Base-by-base conservation (phyloP, 2,113 vertebrate genomes). In the Campylorhamphus procurvoides region DNA sequence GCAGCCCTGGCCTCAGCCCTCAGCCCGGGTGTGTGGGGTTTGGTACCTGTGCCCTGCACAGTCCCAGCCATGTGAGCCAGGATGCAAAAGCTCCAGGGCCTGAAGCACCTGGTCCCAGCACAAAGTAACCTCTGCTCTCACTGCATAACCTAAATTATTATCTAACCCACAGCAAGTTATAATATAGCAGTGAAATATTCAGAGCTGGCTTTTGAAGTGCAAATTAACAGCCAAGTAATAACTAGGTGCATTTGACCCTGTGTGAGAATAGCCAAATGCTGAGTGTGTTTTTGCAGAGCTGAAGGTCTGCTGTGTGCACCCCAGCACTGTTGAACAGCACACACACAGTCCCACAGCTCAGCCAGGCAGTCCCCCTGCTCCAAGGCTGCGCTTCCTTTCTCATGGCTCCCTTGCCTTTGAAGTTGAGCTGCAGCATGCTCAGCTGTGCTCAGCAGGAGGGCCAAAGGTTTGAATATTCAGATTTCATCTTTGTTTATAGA, bases 401-500 rank as follows among this genome's bases (percentile, higher is more conserved):
- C 96, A 95, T 44, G 94, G 77, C 79, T 84, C 84, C n/a, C 64
- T 7, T 6, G 83, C 85, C 88, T 97, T 97, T 97, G 95, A 97
- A 96, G 94, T 78, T 28, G 68, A 87, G 92, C 93, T 91, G 82
- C 94, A 90, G 95, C 96, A 66, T 46, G 52, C 92, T 96, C 96
- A 96, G 96, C 96, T 97, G 96, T 72, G 85, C 94, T 92, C 93
- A 75, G 92, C 86, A 58, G 93, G 95, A 81, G 88, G 64, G 83
- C 31, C 44, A 37, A 18, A 75, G 85, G 83, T 40, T 50, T 96
- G 96, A 94, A 96, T 97, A 96, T 96, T 96, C 92, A 94, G 83
- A 97, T 95, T 96, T 87, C 80, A 58, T 95, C 85, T 90, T 86
- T 90, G 96, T 95, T 96, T 96, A 81, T 68, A 86, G 86, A 93